phyloP scores from a whole-genome alignment of 2,797 vertebrate genomes.

The Clamator glandarius region DNA sequence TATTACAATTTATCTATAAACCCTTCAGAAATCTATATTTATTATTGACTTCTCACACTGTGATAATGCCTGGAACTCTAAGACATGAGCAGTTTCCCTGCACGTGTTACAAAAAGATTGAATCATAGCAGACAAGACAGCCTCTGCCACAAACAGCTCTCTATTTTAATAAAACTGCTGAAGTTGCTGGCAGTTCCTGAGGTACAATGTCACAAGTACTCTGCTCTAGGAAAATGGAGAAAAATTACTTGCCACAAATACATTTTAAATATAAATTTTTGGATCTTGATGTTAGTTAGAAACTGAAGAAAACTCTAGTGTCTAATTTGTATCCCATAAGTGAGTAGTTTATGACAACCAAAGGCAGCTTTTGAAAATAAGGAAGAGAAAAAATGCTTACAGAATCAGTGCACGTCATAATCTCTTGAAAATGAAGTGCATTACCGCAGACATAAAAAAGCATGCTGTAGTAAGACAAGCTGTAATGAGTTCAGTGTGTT shows the following conservation, averaged over 20 bases:
- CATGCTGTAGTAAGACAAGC: conserved; percentile 35
- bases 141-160: neutral
- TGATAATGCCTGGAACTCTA: neutral
- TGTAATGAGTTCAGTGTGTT: conserved; percentile 62
- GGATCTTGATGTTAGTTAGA: conserved; percentile 15
- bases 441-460: conserved; percentile 41
- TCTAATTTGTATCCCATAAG: conserved; percentile 32
- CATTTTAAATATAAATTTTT: conserved; percentile 29
- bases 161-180: neutral
- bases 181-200: neutral
- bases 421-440: conserved; percentile 55
- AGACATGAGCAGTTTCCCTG: neutral
- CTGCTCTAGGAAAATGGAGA: conserved; percentile 7
- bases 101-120: neutral
- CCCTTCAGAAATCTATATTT: neutral
- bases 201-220: neutral
- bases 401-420: conserved; percentile 43
- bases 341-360: conserved; percentile 36
- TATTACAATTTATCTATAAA: neutral
- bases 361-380: conserved; percentile 42
- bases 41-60: neutral
- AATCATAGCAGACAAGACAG: neutral
- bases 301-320: conserved; percentile 26
- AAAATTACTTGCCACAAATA: conserved; percentile 27
- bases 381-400: conserved; percentile 4